Base-by-base conservation (phyloP, 64 coral and sea anemone genomes). In the Hydrozoanthus tunicans region DNA sequence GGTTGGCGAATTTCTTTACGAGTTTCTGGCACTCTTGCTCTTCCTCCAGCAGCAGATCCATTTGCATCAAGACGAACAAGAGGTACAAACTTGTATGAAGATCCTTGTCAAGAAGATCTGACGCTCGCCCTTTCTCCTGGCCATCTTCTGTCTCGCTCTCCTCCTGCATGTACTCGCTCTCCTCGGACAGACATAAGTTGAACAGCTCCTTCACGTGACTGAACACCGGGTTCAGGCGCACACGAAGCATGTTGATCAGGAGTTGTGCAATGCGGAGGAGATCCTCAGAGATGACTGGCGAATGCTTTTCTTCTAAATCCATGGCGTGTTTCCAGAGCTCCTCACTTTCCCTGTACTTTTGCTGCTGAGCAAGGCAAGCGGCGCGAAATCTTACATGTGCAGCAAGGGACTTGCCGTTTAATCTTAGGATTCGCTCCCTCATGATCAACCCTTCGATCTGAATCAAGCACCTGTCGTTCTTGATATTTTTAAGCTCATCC, bases 391-490 rank as follows among this genome's bases (percentile, higher is more conserved):
- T 63, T 9, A 93, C 78, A 15, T 93, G 92, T 59, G 64, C 23
- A 81, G 92, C 77, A 3, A 93, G 56, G 55, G 86, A 93, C 67
- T 56, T 72, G 60, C 89, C 79, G 57, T 77, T 90, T 20, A 79
- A 13, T 66, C 92, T 59, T 64, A 93, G 56, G 25, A 93, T 83
- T 65, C 92, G 7, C 56, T 93, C 92, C 17, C 92, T 83, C n/a
- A 93, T 89, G 54, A 93, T 93, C 56, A 93, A 26, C 6, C 92
- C 92, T 75, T 93, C 92, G 64, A 93, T 81, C n/a, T 93, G 78
- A 82, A 93, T 93, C 6, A 51, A 54, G 54, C 90, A 82, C 51
- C 70, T 77, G 17, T 77, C 79, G 32, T 90, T 73, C 78, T 90
- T 80, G 27, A 93, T 93, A 14, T 6, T 62, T 51, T 14, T 64